Evolutionary conservation across 2,113 vertebrate genomes (phyloP), one percentile per base, ranked within the genome.

Genomic region (Alligator mississippiensis): DNA sequence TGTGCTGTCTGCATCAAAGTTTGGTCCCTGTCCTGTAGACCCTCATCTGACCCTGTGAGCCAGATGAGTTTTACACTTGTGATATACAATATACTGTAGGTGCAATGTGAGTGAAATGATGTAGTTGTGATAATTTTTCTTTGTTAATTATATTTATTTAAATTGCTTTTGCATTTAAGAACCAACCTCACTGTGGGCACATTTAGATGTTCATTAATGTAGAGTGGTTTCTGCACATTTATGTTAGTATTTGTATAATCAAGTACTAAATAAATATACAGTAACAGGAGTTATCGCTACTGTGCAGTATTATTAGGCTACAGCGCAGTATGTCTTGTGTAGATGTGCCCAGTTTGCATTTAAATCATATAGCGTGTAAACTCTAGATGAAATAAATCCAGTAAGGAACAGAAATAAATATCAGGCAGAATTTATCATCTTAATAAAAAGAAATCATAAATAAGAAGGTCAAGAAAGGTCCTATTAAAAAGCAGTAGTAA

Each of bases 111-210:
- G 83, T 74, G 10, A 86, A 93, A 63, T 2, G 85, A 1, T 7
- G 54, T 92, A 70, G 28, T 34, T 38, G 7, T 38, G 38, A 38
- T 38, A 5, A 38, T 47, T 2, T 27, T 28, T 28, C n/a, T 66
- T 25, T 66, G 25, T 66, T n/a, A n/a, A 66, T 5, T 77, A 63
- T 59, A 59, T 3, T 84, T 14, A 70, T 34, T 68, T 28, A 28
- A 15, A 7, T 2, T 34, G 2, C 77, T 90, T 77, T 88, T 0
- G 54, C 76, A 81, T 78, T 89, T 90, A n/a, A 18, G 9, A 17
- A 17, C n/a, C 21, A 91, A 30, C 2, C 2, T 64, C 11, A 5
- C 7, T 81, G 4, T 0, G 4, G 64, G 2, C 1, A 38, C 38
- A 8, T 38, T 38, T 38, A 38, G 5, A 38, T 38, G 38, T 8